Evolutionary conservation across 2,797 vertebrate genomes (phyloP), one percentile per base, ranked within the genome.

Genomic region (Pelodytes ibericus): DNA sequence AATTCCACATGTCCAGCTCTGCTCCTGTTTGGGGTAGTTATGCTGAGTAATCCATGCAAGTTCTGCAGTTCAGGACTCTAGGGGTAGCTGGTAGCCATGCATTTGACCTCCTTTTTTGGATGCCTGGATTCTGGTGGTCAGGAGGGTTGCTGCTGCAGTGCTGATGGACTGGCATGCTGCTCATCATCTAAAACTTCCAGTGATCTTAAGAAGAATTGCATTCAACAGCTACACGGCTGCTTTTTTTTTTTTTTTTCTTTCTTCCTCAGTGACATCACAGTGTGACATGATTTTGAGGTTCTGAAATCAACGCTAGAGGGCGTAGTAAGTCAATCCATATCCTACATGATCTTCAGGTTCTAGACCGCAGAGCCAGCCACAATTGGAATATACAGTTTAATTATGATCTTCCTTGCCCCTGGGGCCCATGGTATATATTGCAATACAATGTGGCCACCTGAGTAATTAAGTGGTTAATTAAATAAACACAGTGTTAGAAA

Each of bases 211-310:
- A 53, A 57, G 39, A 24, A 30, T 18, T 44, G 83, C 80, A 22
- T 59, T 82, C 67, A 6, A 65, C 7, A 80, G 76, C 87, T 82
- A 84, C 81, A 81, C n/a, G n/a, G n/a, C n/a, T n/a, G n/a, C n/a
- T n/a, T n/a, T n/a, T n/a, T n/a, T n/a, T n/a, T n/a, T n/a, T n/a
- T n/a, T n/a, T n/a, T n/a, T n/a, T 80, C 80, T 30, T 85, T 83
- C 80, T 75, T 36, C 80, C 1, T 80, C n/a, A 81, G 80, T 88
- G 86, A 89, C 90, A 88, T 89, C 91, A 81, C 80, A 1, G 81
- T 24, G 22, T 69, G 30, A 8, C 56, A 57, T 3, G 64, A 2
- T 66, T 31, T 30, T 71, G 16, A 49, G 5, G 1, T 53, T 53
- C 20, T 2, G 0, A 3, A 56, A 9, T 5, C 22, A 39, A 85